Evolutionary conservation across 2,113 vertebrate species (phyloP).

Genomic region (Actinemys pallida): DNA sequence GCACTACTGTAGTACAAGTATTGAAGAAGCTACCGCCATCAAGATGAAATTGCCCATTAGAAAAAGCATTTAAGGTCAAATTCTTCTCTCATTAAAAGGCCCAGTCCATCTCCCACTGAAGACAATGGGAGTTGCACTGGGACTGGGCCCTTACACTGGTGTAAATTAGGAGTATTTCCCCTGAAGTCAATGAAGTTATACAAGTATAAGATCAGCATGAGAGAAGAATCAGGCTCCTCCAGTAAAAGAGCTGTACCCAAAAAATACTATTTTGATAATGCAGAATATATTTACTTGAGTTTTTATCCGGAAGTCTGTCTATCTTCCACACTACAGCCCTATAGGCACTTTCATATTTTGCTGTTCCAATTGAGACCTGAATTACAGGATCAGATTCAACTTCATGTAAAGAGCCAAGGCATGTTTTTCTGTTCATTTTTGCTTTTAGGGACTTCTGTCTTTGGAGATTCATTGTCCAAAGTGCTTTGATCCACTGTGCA

Average conservation of each 20-base stretch:
- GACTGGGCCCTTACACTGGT: not conserved
- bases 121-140: not conserved
- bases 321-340: constrained; percentile 96
- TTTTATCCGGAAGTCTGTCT: constrained; percentile 95
- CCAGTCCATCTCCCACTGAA: not conserved
- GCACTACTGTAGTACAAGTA: not conserved
- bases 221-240: not conserved
- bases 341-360: constrained; percentile 96
- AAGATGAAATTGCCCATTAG: not conserved
- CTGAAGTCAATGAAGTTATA: accelerated
- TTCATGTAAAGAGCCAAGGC: constrained; percentile 86
- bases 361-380: constrained; percentile 92
- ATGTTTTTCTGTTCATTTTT: constrained; percentile 93
- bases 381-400: constrained; percentile 89
- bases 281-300: constrained; percentile 85
- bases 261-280: not conserved
- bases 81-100: not conserved
- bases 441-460: constrained; percentile 94
- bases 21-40: not conserved
- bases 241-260: not conserved
- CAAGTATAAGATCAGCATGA: not conserved
- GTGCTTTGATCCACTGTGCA: constrained; percentile 91
- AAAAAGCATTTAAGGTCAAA: not conserved
- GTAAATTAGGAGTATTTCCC: not conserved
- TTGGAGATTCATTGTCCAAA: constrained; percentile 91